A percentile compares a stretch with the other conserved stretches of the same genome.
Conservation (phyloP, 1,140 invertebrate species). For the Solenopsis fugax region DNA sequence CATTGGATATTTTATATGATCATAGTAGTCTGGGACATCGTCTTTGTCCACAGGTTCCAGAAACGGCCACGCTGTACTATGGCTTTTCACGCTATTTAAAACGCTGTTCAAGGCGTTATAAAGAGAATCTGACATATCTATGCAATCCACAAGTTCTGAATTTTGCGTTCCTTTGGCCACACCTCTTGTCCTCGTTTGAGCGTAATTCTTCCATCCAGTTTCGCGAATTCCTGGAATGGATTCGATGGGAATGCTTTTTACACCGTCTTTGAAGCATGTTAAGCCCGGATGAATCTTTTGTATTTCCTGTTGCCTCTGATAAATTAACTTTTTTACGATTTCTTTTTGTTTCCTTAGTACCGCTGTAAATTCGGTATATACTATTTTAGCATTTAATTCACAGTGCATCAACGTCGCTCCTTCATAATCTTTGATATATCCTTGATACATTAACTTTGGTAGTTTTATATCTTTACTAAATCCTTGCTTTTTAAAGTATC, state of each 20-base stretch:
- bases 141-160: slow-evolving; percentile 86
- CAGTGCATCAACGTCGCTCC: slow-evolving; percentile 99
- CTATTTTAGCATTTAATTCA: slow-evolving; percentile 96
- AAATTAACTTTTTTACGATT: slow-evolving; percentile 96
- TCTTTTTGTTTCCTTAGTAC: slow-evolving; percentile 97
- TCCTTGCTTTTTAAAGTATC: slow-evolving; percentile 99
- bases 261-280: slow-evolving; percentile 96
- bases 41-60: slow-evolving; percentile 96
- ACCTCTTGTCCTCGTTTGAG: slow-evolving; percentile 88
- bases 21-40: slow-evolving; percentile 98
- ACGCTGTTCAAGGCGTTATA: slow-evolving; percentile 92
- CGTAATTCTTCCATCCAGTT: slow-evolving; percentile 91
- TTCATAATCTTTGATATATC: slow-evolving; percentile 99
- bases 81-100: slow-evolving; percentile 93
- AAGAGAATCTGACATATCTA: slow-evolving; percentile 91
- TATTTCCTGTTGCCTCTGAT: slow-evolving; percentile 93
- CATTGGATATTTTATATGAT: slow-evolving; percentile 99
- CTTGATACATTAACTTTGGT: slow-evolving; percentile 90
- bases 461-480: slow-evolving; percentile 99
- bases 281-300: slow-evolving; percentile 95
- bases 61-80: slow-evolving; percentile 97
- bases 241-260: slow-evolving; percentile 94
- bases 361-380: slow-evolving; percentile 97
- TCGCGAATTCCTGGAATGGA: slow-evolving; percentile 94
- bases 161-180: slow-evolving; percentile 89